These are phyloP conservation scores for Esox niger DNA, from an alignment of 2,113 vertebrate species.

Conservation along the genomic window DNA sequence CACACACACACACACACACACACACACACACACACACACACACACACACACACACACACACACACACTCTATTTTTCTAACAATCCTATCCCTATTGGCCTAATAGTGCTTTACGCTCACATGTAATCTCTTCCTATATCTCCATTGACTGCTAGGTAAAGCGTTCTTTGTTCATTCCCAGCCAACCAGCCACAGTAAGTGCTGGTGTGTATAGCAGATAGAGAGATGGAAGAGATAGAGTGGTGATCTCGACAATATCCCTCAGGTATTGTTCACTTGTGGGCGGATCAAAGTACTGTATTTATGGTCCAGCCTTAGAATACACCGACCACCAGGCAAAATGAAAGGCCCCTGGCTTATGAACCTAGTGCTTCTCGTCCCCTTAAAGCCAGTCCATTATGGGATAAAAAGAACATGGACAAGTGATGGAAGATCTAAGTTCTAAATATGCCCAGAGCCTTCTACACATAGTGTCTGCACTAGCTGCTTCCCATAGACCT, in stretches of 20 bases:
- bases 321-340: background rate
- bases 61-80: background rate
- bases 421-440: slow-evolving; percentile 46
- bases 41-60: background rate
- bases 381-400: slow-evolving; percentile 48
- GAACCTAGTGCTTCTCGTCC: too few relatives aligned
- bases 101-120: background rate
- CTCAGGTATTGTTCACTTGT: slow-evolving; percentile 49
- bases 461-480: slow-evolving; percentile 10
- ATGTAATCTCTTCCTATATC: background rate
- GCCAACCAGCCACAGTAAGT: background rate
- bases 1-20: too few relatives aligned
- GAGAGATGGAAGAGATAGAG: slow-evolving; percentile 28
- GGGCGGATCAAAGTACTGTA: slow-evolving; percentile 53
- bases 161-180: slow-evolving; percentile 38
- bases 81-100: background rate
- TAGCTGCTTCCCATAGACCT: background rate
- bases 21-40: too few relatives aligned
- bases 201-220: slow-evolving; percentile 30
- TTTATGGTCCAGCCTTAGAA: slow-evolving; percentile 32
- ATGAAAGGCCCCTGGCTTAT: slow-evolving; percentile 13
- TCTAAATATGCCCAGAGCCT: slow-evolving; percentile 27
- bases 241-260: slow-evolving; percentile 53
- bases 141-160: slow-evolving; percentile 6
- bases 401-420: slow-evolving; percentile 50